phyloP scores from a whole-genome alignment of 2,797 vertebrate genomes.

The Epinephelus awoara region DNA sequence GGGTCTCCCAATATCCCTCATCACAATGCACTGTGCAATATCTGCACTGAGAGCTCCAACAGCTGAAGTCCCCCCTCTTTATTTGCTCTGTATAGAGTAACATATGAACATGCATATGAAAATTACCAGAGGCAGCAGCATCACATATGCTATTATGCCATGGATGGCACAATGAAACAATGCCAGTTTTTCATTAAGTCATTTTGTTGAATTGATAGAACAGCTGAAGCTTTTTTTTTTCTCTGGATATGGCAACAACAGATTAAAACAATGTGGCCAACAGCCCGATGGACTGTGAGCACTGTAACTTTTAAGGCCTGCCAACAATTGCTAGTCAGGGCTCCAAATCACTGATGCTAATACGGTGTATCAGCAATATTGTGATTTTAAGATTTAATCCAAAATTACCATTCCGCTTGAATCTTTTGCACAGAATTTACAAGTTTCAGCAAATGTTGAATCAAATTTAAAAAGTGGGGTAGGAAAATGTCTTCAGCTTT shows the following conservation, averaged over 20 bases:
- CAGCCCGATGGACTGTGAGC: slow-evolving; percentile 79
- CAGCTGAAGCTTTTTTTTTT: slow-evolving; percentile 77
- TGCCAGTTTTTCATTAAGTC: slow-evolving; percentile 81
- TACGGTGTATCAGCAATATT: slow-evolving; percentile 15
- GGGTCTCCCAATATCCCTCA: slow-evolving; percentile 85
- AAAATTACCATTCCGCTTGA: background rate
- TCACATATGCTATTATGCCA: slow-evolving; percentile 84
- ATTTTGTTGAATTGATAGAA: slow-evolving; percentile 75
- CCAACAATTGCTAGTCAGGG: slow-evolving; percentile 74
- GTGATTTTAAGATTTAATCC: slow-evolving; percentile 24
- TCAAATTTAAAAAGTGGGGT: slow-evolving; percentile 11
- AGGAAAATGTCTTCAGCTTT: background rate
- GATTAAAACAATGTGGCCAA: slow-evolving; percentile 78
- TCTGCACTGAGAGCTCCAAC: slow-evolving; percentile 86
- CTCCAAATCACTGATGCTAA: slow-evolving; percentile 47
- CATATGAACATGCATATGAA: slow-evolving; percentile 86
- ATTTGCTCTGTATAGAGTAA: slow-evolving; percentile 79
- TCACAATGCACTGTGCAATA: slow-evolving; percentile 87
- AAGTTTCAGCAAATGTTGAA: slow-evolving; percentile 1
- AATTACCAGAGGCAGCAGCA: slow-evolving; percentile 80
- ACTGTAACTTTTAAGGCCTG: slow-evolving; percentile 76
- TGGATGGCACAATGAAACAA: slow-evolving; percentile 77
- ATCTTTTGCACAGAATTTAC: slow-evolving; percentile 3
- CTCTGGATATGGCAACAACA: slow-evolving; percentile 75
- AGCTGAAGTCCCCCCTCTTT: slow-evolving; percentile 85